A percentile compares a stretch with the other conserved stretches of the same genome.
Conservation (phyloP, 2,888 invertebrate species). For the Pristionchus entomophagus region DNA sequence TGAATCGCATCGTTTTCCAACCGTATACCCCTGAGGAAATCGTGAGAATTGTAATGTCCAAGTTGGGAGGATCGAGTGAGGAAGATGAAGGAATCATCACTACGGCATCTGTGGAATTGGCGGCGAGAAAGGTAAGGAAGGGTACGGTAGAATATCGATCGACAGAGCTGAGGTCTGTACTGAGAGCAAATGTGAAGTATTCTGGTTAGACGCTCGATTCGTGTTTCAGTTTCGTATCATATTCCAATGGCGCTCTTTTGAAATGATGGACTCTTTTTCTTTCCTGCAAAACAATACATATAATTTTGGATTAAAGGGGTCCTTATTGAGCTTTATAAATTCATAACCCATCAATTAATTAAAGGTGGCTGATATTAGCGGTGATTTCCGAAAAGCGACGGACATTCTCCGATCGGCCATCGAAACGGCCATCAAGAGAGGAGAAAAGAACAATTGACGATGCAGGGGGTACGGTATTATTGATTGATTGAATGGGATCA, state of each 20-base stretch:
- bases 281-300: background rate
- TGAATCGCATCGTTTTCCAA: slow-evolving; percentile 91
- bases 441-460: slow-evolving; percentile 53
- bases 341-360: background rate
- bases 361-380: slow-evolving; percentile 90
- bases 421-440: slow-evolving; percentile 84
- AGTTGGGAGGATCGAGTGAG: slow-evolving; percentile 49
- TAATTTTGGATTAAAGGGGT: background rate
- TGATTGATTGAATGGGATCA: background rate
- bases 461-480: slow-evolving; percentile 53
- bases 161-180: background rate
- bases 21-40: slow-evolving; percentile 90
- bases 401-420: slow-evolving; percentile 92
- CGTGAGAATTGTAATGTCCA: slow-evolving; percentile 61
- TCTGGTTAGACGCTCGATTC: background rate
- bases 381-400: slow-evolving; percentile 94
- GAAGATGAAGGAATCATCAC: slow-evolving; percentile 50
- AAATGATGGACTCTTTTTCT: background rate
- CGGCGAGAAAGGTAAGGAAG: slow-evolving; percentile 83
- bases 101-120: slow-evolving; percentile 64
- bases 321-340: background rate
- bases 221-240: background rate
- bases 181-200: background rate
- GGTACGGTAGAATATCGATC: background rate
- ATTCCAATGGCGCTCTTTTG: background rate